phyloP scores from a whole-genome alignment of 2,888 invertebrate species.

The Odontothrips loti region DNA sequence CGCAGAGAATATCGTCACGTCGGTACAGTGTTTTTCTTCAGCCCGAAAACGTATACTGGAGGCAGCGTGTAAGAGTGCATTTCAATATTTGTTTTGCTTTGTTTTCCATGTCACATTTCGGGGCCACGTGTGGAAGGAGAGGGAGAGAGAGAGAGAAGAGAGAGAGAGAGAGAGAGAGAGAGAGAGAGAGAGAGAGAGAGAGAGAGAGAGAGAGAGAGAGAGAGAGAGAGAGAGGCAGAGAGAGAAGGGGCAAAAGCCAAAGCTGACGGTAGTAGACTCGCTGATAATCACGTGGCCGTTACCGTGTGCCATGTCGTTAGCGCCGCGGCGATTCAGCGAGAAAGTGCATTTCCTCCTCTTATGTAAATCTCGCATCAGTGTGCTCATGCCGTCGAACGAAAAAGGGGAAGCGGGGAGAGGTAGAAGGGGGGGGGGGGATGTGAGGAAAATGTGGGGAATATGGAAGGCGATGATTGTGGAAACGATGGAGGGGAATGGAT shows the following conservation, averaged over 20 bases:
- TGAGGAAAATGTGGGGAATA: no score
- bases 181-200: no score
- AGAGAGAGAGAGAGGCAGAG: no score
- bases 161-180: neutral
- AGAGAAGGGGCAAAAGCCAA: no score
- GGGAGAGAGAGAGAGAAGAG: neutral
- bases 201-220: no score
- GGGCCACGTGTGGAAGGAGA: neutral
- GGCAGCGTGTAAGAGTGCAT: neutral
- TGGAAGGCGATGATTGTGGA: no score
- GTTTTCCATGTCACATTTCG: neutral
- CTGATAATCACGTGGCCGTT: neutral
- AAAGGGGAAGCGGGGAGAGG: no score
- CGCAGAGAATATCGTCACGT: no score
- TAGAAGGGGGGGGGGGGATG: no score
- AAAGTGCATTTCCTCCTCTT: conserved; percentile 11
- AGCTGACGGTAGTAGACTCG: neutral
- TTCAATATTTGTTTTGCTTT: neutral
- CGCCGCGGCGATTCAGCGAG: neutral
- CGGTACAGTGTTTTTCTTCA: no score
- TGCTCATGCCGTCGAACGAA: neutral
- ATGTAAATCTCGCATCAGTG: neutral
- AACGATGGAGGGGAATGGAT: no score
- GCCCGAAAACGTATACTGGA: neutral
- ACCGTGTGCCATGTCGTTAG: conserved; percentile 1